Evolutionary conservation across 2,797 vertebrate species (phyloP).

Genomic region (Myoxocephalus aenaeus): DNA sequence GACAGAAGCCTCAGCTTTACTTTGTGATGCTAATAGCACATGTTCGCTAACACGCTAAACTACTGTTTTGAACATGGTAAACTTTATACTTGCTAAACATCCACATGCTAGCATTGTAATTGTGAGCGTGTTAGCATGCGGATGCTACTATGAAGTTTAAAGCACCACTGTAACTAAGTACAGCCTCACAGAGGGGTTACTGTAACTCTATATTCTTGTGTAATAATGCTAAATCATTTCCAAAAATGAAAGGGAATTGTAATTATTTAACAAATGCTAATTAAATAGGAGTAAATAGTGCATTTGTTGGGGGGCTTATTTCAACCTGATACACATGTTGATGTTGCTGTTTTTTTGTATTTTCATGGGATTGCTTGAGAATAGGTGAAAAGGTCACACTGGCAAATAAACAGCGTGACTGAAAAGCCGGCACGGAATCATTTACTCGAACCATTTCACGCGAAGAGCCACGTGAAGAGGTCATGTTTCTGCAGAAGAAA

Average conservation of each 20-base stretch:
- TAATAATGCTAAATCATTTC: too few relatives aligned
- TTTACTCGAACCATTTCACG: not conserved
- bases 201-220: too few relatives aligned
- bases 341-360: not conserved
- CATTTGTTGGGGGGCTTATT: too few relatives aligned
- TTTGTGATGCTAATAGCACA: not conserved
- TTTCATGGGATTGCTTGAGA: not conserved
- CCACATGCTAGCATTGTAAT: not conserved
- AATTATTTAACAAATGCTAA: too few relatives aligned
- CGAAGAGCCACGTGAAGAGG: not conserved
- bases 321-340: too few relatives aligned
- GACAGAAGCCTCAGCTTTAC: not conserved
- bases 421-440: not conserved
- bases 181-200: too few relatives aligned
- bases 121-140: not conserved
- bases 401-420: not conserved
- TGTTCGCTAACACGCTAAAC: not conserved
- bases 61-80: too few relatives aligned
- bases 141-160: not conserved
- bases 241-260: too few relatives aligned
- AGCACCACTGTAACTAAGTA: too few relatives aligned
- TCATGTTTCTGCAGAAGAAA: constrained; percentile 17
- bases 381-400: not conserved
- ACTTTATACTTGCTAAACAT: too few relatives aligned
- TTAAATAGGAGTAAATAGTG: too few relatives aligned